phyloP scores from a whole-genome alignment of 2,888 invertebrate genomes.

The Prosapia bicincta region DNA sequence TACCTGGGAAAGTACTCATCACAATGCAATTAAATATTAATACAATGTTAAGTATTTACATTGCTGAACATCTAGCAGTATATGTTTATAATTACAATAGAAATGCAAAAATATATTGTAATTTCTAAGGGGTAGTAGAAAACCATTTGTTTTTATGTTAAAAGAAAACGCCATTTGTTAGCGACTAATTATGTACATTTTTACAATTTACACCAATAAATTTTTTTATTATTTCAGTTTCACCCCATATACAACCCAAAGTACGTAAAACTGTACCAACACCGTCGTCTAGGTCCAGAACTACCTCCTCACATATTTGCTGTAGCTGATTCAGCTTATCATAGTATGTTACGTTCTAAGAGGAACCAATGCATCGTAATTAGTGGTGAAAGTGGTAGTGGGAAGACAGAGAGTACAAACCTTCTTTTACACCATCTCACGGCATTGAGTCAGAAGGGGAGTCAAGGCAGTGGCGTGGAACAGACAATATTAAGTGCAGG shows the following conservation, averaged over 20 bases:
- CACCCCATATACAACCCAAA: conserved; percentile 98
- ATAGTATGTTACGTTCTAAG: conserved; percentile 88
- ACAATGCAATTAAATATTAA: no score
- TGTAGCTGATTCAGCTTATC: conserved; percentile 90
- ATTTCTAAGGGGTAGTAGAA: no score
- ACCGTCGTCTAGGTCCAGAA: conserved; percentile 83
- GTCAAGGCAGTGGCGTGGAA: conserved; percentile 93
- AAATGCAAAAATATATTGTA: no score
- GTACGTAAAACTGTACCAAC: conserved; percentile 94
- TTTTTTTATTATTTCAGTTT: conserved; percentile 60
- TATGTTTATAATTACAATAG: no score
- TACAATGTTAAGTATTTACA: no score
- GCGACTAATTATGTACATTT: no score
- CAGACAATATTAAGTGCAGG: conserved; percentile 95
- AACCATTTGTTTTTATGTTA: no score
- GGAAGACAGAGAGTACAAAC: conserved; percentile 96
- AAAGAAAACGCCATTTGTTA: no score
- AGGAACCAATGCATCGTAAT: conserved; percentile 94
- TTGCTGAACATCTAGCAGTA: no score
- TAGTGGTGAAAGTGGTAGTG: conserved; percentile 92
- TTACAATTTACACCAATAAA: no score
- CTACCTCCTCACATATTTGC: conserved; percentile 97
- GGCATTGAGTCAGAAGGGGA: conserved; percentile 90
- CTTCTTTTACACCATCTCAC: conserved; percentile 92
- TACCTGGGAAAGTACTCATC: no score